Conservation (phyloP, 2,113 vertebrate species). For the Paraplagusia blochii region DNA sequence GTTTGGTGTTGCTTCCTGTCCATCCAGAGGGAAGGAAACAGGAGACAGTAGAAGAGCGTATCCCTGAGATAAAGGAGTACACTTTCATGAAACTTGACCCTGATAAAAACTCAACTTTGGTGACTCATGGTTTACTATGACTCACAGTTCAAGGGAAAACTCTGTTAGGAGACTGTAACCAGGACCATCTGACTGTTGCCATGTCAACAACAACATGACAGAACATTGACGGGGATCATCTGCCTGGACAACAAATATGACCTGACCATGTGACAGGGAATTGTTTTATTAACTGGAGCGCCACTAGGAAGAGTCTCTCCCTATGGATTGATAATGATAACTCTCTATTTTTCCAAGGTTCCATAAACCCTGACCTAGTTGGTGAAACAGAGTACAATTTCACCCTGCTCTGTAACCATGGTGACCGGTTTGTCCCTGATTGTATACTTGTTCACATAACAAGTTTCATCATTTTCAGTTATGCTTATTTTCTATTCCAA, state of each 20-base stretch:
- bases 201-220: constrained; percentile 16
- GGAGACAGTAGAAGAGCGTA: too few species aligned
- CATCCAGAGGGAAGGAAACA: too few species aligned
- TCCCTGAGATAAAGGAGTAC: too few species aligned
- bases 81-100: too few species aligned
- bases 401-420: constrained; percentile 29
- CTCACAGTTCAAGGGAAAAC: constrained; percentile 12
- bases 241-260: too few species aligned
- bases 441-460: constrained; percentile 37
- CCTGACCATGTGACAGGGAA: too few species aligned
- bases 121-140: constrained; percentile 23
- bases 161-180: constrained; percentile 4
- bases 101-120: too few species aligned
- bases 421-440: neutral
- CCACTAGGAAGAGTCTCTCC: neutral
- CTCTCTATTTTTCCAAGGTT: too few species aligned
- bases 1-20: too few species aligned
- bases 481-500: too few species aligned
- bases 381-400: neutral
- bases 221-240: neutral
- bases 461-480: too few species aligned
- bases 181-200: constrained; percentile 19
- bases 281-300: too few species aligned
- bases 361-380: neutral
- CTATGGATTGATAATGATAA: neutral